A percentile compares a stretch with the other conserved stretches of the same genome.
Evolutionary conservation across 2,888 invertebrate genomes (phyloP).

Genomic region (Lepidocyrtoides sp.): DNA sequence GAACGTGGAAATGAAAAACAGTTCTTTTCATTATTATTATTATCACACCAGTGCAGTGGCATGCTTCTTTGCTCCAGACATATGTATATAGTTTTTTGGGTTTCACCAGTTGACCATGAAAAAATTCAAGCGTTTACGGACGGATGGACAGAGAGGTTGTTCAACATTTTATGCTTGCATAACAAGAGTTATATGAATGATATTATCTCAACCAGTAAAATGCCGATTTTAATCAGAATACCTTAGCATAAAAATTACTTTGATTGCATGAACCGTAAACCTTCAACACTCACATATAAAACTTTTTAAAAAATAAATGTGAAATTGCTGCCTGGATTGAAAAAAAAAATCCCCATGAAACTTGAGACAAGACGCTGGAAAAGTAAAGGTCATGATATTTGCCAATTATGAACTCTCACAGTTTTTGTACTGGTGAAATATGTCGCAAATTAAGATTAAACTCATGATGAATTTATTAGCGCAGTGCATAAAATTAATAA

Average conservation of each 20-base stretch:
- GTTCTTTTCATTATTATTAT: constrained; percentile 28
- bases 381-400: constrained; percentile 47
- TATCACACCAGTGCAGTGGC: too few species aligned
- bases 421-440: not conserved
- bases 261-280: constrained; percentile 28
- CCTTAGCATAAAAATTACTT: not conserved
- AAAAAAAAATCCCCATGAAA: not conserved
- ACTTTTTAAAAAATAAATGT: too few species aligned
- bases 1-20: constrained; percentile 37
- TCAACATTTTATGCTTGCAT: not conserved
- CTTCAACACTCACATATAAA: constrained; percentile 12
- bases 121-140: constrained; percentile 32
- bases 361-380: not conserved
- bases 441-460: not conserved
- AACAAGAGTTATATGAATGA: not conserved
- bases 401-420: not conserved
- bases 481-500: too few species aligned
- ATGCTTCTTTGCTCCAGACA: constrained; percentile 5
- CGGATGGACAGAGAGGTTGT: not conserved
- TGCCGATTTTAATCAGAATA: constrained; percentile 11
- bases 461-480: not conserved
- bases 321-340: too few species aligned
- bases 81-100: too few species aligned
- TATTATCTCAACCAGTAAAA: not conserved
- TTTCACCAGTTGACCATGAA: constrained; percentile 58